These are phyloP conservation scores for Aricia agestis DNA, from an alignment of 1,140 invertebrate species.

Conservation along the genomic window DNA sequence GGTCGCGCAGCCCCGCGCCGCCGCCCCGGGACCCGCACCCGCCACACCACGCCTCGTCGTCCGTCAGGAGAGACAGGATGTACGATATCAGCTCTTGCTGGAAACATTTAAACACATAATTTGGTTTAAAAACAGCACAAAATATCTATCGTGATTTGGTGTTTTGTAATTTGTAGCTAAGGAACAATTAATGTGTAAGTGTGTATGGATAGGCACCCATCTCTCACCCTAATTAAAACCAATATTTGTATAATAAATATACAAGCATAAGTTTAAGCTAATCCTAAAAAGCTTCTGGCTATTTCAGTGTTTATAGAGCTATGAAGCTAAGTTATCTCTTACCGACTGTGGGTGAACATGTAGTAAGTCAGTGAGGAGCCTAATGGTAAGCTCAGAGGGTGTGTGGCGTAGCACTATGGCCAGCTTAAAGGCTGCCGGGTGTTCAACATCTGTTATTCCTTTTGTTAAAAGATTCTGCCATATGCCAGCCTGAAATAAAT, in stretches of 20 bases:
- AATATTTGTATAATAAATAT: too few relatives aligned
- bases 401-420: conserved; percentile 63
- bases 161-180: too few relatives aligned
- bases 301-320: too few relatives aligned
- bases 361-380: conserved; percentile 49
- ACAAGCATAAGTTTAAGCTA: too few relatives aligned
- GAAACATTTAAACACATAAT: neutral
- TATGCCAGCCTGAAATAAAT: conserved; percentile 50
- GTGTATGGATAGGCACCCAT: too few relatives aligned
- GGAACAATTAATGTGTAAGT: too few relatives aligned
- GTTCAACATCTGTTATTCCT: conserved; percentile 56
- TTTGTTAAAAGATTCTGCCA: conserved; percentile 61
- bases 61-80: conserved; percentile 55
- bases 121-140: neutral
- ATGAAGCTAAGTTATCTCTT: conserved; percentile 7
- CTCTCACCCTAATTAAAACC: too few relatives aligned
- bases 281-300: too few relatives aligned
- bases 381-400: conserved; percentile 49
- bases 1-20: conserved; percentile 38
- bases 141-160: too few relatives aligned
- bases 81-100: conserved; percentile 64
- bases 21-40: conserved; percentile 24
- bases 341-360: conserved; percentile 55
- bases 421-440: conserved; percentile 62
- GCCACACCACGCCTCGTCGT: conserved; percentile 56